phyloP scores from a whole-genome alignment of 2,888 invertebrate genomes.

The Eulithis prunata region DNA sequence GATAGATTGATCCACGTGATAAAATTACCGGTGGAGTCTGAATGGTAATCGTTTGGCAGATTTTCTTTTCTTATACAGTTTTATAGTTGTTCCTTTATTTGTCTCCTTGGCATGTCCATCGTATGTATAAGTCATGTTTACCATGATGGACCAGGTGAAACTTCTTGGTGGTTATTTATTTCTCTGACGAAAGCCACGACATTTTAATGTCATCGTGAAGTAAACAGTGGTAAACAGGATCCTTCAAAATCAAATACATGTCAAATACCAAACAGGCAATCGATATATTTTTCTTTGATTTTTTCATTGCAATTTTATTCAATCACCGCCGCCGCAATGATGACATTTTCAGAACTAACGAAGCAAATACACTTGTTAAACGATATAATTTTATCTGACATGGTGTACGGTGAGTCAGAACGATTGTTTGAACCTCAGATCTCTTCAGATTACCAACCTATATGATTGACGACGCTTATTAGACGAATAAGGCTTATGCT shows the following conservation, averaged over 20 bases:
- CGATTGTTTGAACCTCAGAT: not conserved
- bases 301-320: not conserved
- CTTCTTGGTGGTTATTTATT: no score
- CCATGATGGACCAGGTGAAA: no score
- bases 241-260: not conserved
- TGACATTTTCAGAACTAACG: conserved; percentile 63
- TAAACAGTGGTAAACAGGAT: not conserved
- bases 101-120: no score
- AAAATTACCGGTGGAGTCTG: conserved; percentile 3
- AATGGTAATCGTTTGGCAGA: not conserved
- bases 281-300: not conserved
- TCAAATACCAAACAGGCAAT: not conserved
- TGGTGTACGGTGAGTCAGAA: conserved; percentile 58
- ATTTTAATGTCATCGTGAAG: not conserved
- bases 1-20: conserved; percentile 39
- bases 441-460: no score
- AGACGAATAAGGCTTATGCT: no score
- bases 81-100: not conserved
- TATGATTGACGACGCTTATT: no score
- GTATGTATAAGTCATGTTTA: no score
- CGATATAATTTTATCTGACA: conserved; percentile 68
- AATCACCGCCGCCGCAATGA: conserved; percentile 19
- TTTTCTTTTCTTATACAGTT: not conserved
- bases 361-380: conserved; percentile 66
- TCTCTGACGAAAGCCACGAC: not conserved